phyloP scores from a whole-genome alignment of 2,113 vertebrate genomes.

The Serilophus lunatus region DNA sequence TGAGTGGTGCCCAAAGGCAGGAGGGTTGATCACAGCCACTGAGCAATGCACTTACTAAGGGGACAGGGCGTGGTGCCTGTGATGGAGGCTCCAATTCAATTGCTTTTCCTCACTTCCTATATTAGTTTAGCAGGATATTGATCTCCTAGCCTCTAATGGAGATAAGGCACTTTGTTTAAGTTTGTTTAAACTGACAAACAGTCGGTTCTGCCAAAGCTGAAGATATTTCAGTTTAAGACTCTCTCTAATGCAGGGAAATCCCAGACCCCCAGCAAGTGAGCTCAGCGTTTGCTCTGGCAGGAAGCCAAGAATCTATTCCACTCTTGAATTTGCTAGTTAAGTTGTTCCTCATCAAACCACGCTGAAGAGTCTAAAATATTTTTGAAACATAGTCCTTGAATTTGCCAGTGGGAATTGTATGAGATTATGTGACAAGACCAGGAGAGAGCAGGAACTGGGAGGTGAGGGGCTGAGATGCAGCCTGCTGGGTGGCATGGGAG shows the following conservation, averaged over 20 bases:
- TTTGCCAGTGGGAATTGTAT: not conserved
- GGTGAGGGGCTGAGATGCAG: not conserved
- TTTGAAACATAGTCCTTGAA: not conserved
- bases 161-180: slow-evolving; percentile 41
- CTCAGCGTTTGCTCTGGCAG: slow-evolving; percentile 32
- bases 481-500: not conserved
- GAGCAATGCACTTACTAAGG: not conserved
- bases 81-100: not conserved
- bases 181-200: slow-evolving; percentile 62
- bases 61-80: not conserved
- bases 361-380: not conserved
- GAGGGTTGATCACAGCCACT: not conserved
- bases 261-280: slow-evolving; percentile 28
- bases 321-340: not conserved
- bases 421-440: not conserved
- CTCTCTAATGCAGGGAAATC: slow-evolving; percentile 48
- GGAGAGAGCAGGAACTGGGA: not conserved
- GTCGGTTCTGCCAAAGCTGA: slow-evolving; percentile 16
- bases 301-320: not conserved
- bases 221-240: slow-evolving; percentile 45
- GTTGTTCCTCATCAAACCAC: not conserved
- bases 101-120: not conserved
- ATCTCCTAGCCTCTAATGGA: slow-evolving; percentile 28
- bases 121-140: slow-evolving; percentile 19
- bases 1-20: not conserved